Base-by-base conservation (phyloP, 2,797 vertebrate genomes). In the Anableps anableps region DNA sequence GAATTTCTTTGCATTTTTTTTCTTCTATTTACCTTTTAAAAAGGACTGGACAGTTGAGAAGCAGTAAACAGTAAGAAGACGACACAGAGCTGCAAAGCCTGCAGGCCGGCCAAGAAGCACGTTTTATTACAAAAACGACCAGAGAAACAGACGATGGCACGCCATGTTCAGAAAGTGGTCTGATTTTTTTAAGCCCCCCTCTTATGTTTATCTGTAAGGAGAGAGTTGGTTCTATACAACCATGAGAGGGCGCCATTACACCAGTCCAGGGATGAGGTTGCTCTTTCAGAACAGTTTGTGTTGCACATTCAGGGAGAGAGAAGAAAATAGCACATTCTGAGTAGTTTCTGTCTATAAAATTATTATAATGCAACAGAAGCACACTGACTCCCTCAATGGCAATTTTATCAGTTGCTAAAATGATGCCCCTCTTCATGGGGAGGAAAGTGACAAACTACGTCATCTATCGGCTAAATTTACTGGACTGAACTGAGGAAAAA, bases 1-100 rank as follows among this genome's bases (percentile, higher is more conserved):
- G 76, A 85, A 83, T 50, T 64, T 26, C 83, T 84, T 81, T 86
- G 89, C 62, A 75, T 79, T 84, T 83, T 84, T 87, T 86, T 89
- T 80, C 72, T 68, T 80, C 78, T 1, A 51, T 68, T 50, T 68
- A 29, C 58, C 60, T 79, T 85, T 84, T 83, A 16, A 86, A 34
- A 86, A 88, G 85, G 89, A 94, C 88, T 16, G 84, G 85, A 92
- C 91, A 92, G 88, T 90, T 90, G 91, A 89, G 92, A 83, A 94
- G 92, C 90, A 93, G 91, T 89, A 83, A 94, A 95, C 92, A 92
- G 88, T 93, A 90, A 93, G 89, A 89, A 89, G 91, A 95, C 94
- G 83, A 94, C 93, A 95, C 87, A 78, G 90, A 92, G 91, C 89
- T 83, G 89, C 90, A 88, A 90, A 94, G 91, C 92, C 93, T 91